phyloP scores from a whole-genome alignment of 2,797 vertebrate species.

The Calcarius lapponicus region DNA sequence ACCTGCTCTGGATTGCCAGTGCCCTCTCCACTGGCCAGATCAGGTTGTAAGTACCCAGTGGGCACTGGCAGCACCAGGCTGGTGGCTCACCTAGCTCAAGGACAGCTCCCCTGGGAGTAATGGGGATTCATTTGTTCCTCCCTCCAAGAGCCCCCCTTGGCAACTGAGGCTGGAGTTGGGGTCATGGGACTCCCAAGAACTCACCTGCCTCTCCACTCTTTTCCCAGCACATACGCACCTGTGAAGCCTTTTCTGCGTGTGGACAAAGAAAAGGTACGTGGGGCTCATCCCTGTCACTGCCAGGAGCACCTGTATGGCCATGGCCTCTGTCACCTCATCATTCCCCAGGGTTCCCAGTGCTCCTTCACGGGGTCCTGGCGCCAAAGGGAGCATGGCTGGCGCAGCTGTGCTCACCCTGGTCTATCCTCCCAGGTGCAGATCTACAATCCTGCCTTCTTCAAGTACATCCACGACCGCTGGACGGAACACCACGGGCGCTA shows the following conservation, averaged over 20 bases:
- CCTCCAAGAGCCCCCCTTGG: background rate
- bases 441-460: conserved; percentile 99
- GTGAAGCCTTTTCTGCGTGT: conserved; percentile 98
- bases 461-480: conserved; percentile 98
- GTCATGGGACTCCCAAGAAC: background rate
- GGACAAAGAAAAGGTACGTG: conserved; percentile 94
- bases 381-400: fast-evolving
- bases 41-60: conserved; percentile 85
- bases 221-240: conserved; percentile 90
- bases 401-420: background rate
- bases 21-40: conserved; percentile 97
- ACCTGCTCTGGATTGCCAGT: conserved; percentile 97
- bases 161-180: background rate
- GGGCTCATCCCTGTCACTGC: background rate
- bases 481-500: conserved; percentile 94
- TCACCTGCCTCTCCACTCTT: background rate
- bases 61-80: background rate
- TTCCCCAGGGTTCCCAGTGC: background rate
- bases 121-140: background rate
- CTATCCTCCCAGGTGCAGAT: conserved; percentile 87
- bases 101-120: background rate
- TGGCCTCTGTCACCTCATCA: fast-evolving
- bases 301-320: fast-evolving
- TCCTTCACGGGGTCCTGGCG: background rate
- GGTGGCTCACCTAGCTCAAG: fast-evolving